Evolutionary conservation across 53 echinoderm and acorn worm genomes (phyloP), one percentile per base, ranked within the genome.

Genomic region (Paelopatides confundens): DNA sequence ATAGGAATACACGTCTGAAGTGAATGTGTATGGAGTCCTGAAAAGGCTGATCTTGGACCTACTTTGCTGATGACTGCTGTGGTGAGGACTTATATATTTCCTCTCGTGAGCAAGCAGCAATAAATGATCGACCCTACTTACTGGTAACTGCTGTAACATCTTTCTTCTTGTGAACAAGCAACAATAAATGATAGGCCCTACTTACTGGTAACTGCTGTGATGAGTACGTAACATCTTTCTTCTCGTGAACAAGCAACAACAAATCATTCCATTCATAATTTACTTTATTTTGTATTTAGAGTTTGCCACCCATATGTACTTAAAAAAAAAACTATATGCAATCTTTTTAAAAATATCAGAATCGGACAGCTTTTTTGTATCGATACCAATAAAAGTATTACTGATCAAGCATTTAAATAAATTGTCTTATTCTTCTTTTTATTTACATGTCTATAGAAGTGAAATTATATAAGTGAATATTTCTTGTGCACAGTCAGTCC

Each of bases 361-460:
- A 58, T 0, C 15, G n/a, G n/a, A 58, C 58, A 58, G 21, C 58
- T 6, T 58, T 58, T 21, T 58, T 58, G 58, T 58, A 23, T 2
- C n/a, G 21, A 58, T n/a, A n/a, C 58, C 58, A 58, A 58, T 58
- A 58, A 58, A 58, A 58, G 58, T 58, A 58, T 58, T 58, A 58
- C 58, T 18, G 58, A 58, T 58, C 58, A 58, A 58, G 58, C 58
- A 58, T 23, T 58, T 21, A 58, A 58, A 58, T 43, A 43, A 43
- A 10, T 10, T 43, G 43, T 43, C 12, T 43, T 43, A n/a, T 43
- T 10, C 43, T 43, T 43, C 43, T 43, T 43, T 43, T n/a, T n/a
- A n/a, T n/a, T n/a, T n/a, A n/a, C 43, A 43, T 43, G 43, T 43
- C 43, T 43, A 43, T 43, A n/a, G 43, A 10, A 43, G 43, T 43